These are phyloP conservation scores for Chloroceryle amazona DNA, from an alignment of 2,797 vertebrate genomes.

Conservation along the genomic window DNA sequence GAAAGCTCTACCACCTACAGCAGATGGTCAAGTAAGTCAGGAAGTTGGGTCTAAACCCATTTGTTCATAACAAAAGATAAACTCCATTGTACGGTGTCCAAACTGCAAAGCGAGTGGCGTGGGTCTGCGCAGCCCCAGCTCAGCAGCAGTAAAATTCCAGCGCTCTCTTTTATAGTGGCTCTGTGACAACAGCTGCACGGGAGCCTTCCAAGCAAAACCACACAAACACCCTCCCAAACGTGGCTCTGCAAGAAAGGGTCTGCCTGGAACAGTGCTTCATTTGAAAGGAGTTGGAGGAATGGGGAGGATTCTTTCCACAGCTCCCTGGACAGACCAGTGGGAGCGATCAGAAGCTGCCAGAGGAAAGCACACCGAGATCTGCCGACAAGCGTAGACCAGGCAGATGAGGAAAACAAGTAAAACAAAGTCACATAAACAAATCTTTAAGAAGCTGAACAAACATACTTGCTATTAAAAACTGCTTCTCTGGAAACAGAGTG, in stretches of 20 bases:
- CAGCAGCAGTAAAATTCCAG: neutral
- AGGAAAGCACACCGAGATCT: neutral
- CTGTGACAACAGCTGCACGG: neutral
- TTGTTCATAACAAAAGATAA: neutral
- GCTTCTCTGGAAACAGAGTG: neutral
- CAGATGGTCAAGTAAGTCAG: accelerated
- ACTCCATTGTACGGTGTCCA: neutral
- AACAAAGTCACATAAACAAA: neutral
- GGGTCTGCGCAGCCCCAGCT: neutral
- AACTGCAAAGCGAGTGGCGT: neutral
- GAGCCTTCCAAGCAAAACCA: neutral
- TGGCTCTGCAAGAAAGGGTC: neutral
- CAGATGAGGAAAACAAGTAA: neutral
- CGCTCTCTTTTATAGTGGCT: neutral
- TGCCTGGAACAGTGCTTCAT: neutral
- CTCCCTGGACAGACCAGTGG: neutral
- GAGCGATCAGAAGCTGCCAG: neutral
- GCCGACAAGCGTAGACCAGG: neutral
- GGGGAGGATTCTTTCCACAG: neutral
- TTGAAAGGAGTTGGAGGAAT: neutral
- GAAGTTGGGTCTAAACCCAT: neutral
- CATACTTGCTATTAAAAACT: neutral
- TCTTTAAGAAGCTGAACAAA: neutral
- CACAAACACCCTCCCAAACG: neutral
- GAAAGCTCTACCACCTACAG: neutral